phyloP scores from a whole-genome alignment of 2,888 invertebrate genomes.

The Xanthorhoe designata region DNA sequence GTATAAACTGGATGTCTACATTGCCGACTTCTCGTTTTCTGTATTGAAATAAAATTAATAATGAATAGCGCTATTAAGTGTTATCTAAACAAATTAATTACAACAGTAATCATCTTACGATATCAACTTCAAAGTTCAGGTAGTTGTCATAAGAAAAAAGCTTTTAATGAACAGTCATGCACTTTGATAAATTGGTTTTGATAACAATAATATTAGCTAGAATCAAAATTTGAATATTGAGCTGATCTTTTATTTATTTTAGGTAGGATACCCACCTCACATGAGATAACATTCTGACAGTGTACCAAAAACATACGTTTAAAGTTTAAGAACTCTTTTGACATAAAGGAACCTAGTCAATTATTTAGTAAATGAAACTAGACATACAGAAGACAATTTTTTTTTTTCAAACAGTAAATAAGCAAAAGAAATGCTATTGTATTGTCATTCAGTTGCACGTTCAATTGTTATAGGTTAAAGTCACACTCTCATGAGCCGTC shows the following conservation, averaged over 20 bases:
- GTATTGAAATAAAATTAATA: constrained; percentile 35
- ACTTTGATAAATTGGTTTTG: background rate
- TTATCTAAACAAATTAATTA: constrained; percentile 16
- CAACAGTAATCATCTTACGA: background rate
- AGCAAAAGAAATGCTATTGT: background rate
- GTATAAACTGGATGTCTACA: constrained; percentile 49
- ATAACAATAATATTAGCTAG: background rate
- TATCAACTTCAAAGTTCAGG: constrained; percentile 17
- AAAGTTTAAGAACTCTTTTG: too few species aligned
- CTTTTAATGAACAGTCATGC: constrained; percentile 4
- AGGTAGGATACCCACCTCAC: background rate
- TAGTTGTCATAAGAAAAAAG: constrained; percentile 20
- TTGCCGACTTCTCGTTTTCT: constrained; percentile 54
- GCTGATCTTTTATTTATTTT: background rate
- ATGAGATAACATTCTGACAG: too few species aligned
- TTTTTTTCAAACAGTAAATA: too few species aligned
- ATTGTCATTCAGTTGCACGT: background rate
- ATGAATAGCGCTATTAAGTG: constrained; percentile 17
- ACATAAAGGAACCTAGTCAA: too few species aligned
- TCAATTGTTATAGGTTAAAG: background rate
- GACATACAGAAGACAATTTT: too few species aligned
- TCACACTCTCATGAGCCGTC: background rate
- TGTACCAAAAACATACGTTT: too few species aligned
- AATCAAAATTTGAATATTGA: background rate
- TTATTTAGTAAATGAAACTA: too few species aligned